These are phyloP conservation scores for Paradisaea rubra DNA, from an alignment of 2,113 vertebrate genomes.

Conservation along the genomic window DNA sequence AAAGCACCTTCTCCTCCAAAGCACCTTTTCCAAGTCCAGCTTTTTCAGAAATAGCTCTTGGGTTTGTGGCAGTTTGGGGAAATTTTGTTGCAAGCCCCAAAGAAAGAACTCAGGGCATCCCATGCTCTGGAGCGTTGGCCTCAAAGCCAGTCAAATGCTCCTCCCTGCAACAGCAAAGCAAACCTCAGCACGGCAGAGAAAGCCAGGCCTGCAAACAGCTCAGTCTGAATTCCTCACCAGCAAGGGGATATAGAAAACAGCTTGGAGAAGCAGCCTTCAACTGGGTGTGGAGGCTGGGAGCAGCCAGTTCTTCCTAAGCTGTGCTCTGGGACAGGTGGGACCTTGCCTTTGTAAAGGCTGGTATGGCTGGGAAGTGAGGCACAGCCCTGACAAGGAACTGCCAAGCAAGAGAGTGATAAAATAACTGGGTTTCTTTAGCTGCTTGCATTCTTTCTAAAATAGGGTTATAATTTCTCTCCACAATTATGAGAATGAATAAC, in stretches of 20 bases:
- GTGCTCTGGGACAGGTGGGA: neutral
- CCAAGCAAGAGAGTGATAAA: neutral
- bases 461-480: neutral
- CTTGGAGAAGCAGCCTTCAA: neutral
- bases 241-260: neutral
- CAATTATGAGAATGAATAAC: neutral
- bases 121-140: rapidly evolving
- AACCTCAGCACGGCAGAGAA: neutral
- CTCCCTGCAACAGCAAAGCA: neutral
- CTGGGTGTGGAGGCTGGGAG: neutral
- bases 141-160: rapidly evolving
- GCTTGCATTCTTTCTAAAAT: neutral
- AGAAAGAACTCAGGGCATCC: neutral
- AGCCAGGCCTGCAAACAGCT: neutral
- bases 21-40: neutral
- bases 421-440: neutral
- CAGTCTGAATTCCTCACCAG: neutral
- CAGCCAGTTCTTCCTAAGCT: neutral
- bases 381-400: neutral
- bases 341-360: neutral
- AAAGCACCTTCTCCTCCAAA: neutral
- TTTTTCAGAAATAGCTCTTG: neutral
- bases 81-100: neutral
- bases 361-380: neutral
- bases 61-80: neutral